A percentile compares a stretch with the other conserved stretches of the same genome.
Conservation (phyloP, 2,113 vertebrate genomes). For the Plecturocebus donacophilus region DNA sequence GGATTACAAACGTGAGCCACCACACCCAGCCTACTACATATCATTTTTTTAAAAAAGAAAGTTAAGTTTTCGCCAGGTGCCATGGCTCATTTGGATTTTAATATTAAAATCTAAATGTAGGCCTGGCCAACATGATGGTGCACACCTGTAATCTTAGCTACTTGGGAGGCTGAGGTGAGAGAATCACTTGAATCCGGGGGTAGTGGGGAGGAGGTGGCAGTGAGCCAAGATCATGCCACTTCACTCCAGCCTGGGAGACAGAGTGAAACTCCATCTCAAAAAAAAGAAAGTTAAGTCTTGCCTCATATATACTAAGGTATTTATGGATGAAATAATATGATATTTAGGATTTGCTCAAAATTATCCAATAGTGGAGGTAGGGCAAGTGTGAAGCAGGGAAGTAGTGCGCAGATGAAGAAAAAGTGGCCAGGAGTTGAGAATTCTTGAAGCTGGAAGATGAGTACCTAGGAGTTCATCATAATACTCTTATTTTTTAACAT, state of each 20-base stretch:
- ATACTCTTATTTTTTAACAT: background rate
- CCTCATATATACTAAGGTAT: background rate
- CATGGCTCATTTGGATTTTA: too few species aligned
- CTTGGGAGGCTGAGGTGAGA: too few species aligned
- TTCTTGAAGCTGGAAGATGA: background rate
- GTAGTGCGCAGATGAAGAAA: background rate
- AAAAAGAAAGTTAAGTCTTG: background rate
- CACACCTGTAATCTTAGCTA: too few species aligned
- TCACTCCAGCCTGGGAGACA: too few species aligned
- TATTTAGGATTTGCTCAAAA: conserved; percentile 21
- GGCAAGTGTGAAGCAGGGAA: background rate
- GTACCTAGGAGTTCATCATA: background rate
- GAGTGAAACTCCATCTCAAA: background rate
- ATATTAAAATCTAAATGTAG: too few species aligned
- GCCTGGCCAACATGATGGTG: too few species aligned
- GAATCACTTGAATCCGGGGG: too few species aligned
- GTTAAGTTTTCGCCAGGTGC: too few species aligned
- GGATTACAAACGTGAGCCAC: too few species aligned
- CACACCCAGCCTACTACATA: background rate
- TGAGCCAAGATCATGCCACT: too few species aligned
- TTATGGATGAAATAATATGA: conserved; percentile 14
- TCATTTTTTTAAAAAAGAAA: too few species aligned
- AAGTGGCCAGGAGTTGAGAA: background rate
- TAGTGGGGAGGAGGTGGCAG: too few species aligned
- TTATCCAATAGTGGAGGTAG: background rate